Base-by-base conservation (phyloP, 2,888 invertebrate species). In the Leucozona laternaria region DNA sequence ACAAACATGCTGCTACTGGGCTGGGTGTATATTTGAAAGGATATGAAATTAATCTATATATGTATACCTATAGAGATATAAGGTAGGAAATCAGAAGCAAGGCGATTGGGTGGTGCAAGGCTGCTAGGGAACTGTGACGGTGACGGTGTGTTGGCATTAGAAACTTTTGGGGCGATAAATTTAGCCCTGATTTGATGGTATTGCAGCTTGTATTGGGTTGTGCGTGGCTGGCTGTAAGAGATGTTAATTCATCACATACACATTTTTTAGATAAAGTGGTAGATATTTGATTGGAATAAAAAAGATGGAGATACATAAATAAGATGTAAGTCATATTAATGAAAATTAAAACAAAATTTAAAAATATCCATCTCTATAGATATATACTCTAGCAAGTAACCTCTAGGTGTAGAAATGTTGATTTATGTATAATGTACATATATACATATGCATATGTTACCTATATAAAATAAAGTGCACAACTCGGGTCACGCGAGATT, bases 161-260 rank as follows among this genome's bases (percentile, higher is more conserved):
- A 71, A 71, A 53, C 62, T 71, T 71, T 78, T 62, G 50, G 48
- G 40, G 70, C 31, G 31, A 72, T 71, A 71, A 79, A 79, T 71
- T 62, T 31, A n/a, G n/a, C 53, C 25, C 25, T 25, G 53, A 28
- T 53, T 53, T 53, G 2, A 62, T 70, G 60, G 40, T 34, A 55
- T 66, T 76, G 45, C 31, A 31, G 57, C 8, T 17, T 25, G 2
- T 7, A n/a, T 40, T 70, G 53, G 55, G 17, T 7, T 43, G n/a
- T 37, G 53, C 11, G 22, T 58, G 22, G 2, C 22, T 58, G n/a
- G 17, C 28, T 20, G 20, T 43, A 10, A 20, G 15, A 62, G 15
- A 62, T 53, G 28, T 73, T 53, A 73, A 73, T 62, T 28, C 40
- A 37, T 40, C 13, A 15, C 50, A 73, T 37, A 73, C 50, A 50